Conservation (phyloP, 1,140 invertebrate genomes). For the Wasmannia auropunctata region DNA sequence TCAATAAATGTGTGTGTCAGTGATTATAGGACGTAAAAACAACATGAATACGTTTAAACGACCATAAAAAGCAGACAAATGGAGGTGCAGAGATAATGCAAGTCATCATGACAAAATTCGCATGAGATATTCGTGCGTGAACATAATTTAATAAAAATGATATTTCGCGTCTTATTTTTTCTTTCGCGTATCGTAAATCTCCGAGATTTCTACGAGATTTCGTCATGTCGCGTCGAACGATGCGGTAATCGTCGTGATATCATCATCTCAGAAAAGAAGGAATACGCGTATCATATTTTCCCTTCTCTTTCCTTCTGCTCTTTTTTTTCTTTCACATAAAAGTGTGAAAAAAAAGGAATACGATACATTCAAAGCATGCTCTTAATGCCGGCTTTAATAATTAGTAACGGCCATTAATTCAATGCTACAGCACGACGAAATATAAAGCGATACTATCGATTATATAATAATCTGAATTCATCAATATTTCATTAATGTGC, state of each 20-base stretch:
- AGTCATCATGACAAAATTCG: background rate
- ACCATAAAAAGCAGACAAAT: background rate
- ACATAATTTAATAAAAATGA: background rate
- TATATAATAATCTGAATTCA: conserved; percentile 25
- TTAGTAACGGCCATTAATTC: background rate
- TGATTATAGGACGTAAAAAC: background rate
- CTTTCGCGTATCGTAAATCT: background rate
- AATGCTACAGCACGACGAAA: background rate
- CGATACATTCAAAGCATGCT: background rate
- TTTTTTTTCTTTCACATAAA: background rate
- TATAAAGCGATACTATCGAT: conserved; percentile 1
- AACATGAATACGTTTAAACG: background rate
- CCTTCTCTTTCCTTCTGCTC: background rate
- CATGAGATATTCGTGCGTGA: background rate
- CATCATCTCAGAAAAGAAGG: background rate
- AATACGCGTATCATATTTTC: background rate
- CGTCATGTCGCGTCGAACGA: background rate
- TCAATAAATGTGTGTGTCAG: background rate
- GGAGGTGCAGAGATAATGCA: background rate
- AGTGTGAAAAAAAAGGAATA: background rate
- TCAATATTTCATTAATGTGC: conserved; percentile 10
- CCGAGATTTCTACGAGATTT: background rate
- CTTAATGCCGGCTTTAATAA: background rate
- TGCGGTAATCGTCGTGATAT: conserved; percentile 26
- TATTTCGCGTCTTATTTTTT: background rate